Percentiles rank a stretch among this genome's conserved stretches.
Evolutionary conservation across 1,140 invertebrate genomes (phyloP).

Genomic region (Psix sp.): DNA sequence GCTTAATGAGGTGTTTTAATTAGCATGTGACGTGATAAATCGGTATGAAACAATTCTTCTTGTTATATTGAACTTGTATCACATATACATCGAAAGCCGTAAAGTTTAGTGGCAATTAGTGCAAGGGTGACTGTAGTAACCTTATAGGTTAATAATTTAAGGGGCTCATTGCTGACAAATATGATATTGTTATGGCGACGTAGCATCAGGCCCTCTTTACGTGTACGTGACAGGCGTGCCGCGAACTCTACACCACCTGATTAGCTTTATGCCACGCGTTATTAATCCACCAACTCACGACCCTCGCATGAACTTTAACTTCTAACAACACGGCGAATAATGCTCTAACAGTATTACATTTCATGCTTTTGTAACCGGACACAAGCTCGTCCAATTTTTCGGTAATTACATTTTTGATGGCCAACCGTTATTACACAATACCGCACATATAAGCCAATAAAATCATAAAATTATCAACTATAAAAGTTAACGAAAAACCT

Average conservation of each 20-base stretch:
- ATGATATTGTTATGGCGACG: constrained; percentile 73
- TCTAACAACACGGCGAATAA: constrained; percentile 62
- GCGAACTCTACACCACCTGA: constrained; percentile 73
- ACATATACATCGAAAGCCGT: constrained; percentile 37
- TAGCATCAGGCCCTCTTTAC: constrained; percentile 59
- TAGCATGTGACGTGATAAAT: constrained; percentile 17
- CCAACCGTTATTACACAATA: neutral
- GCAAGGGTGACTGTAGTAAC: constrained; percentile 70
- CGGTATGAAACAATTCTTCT: constrained; percentile 31
- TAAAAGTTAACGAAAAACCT: constrained; percentile 9
- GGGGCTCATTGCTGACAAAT: constrained; percentile 67
- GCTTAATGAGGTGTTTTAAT: constrained; percentile 37
- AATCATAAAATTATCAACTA: constrained; percentile 16
- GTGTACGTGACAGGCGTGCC: constrained; percentile 53
- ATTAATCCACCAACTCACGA: constrained; percentile 73
- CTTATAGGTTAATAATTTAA: constrained; percentile 75
- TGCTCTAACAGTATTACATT: constrained; percentile 20
- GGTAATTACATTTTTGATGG: constrained; percentile 9
- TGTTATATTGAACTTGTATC: constrained; percentile 37
- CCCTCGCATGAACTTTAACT: constrained; percentile 58
- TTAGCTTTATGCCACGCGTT: constrained; percentile 74
- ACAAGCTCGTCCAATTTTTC: constrained; percentile 18
- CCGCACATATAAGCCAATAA: neutral
- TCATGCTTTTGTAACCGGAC: constrained; percentile 32
- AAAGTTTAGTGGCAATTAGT: constrained; percentile 71